Base-by-base conservation (phyloP, 2,113 vertebrate species). In the Pachyramphus minor region DNA sequence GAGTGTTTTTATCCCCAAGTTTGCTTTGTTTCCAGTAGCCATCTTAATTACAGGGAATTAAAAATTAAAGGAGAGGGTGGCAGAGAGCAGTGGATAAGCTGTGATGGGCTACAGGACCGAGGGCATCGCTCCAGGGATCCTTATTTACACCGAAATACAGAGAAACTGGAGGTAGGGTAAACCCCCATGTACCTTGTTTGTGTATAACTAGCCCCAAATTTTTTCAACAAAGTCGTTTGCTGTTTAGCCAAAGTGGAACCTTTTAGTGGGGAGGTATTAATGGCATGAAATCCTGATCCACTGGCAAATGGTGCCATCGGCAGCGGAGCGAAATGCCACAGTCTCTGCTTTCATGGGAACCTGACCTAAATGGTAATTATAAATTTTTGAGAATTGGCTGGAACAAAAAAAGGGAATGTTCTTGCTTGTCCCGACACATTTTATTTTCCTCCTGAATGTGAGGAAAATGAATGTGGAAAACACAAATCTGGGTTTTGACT, bases 11-110 rank as follows among this genome's bases (percentile, higher is more conserved):
- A 77, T 81, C 60, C 77, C 41, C 55, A 35, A 18, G 64, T 84
- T 84, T 81, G 42, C 73, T 72, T 89, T 63, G 42, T 84, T 92
- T 95, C 59, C 89, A 74, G 68, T 3, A 66, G 89, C 47, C 13
- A 37, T 94, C 73, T 80, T 92, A 92, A 95, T 89, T 91, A 66
- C 59, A 53, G 73, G 11, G 9, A 58, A 94, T 91, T 64, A 93
- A 83, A 82, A 83, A 44, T 73, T 66, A 81, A 94, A 81, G 16
- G 37, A 44, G 80, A 56, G n/a, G 62, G 68, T 1, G 13, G 75
- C 53, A 55, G 62, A 0, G 0, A 89, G 69, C 17, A 41, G 58
- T 23, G 85, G 75, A 79, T 28, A 12, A 81, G 68, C 49, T 41
- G 0, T 78, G 71, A 63, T 39, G n/a, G 52, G 39, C 31, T 37